Evolutionary conservation across 2,888 invertebrate genomes (phyloP), one percentile per base, ranked within the genome.

Genomic region (Epirrhoe alternata): DNA sequence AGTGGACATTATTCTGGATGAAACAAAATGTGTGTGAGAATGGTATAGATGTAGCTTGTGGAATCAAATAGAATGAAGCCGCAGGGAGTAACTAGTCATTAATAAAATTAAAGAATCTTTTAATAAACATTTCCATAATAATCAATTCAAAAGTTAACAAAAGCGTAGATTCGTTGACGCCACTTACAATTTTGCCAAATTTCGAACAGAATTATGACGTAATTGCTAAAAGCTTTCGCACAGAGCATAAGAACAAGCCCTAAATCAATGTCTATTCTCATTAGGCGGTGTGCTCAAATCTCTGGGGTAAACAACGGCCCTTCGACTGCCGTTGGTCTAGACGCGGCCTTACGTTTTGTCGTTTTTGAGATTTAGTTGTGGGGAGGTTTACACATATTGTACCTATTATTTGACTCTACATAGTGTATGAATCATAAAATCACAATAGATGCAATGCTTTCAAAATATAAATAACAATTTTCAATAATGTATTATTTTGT

Each of bases 211-310:
- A 80, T 83, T 82, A 83, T 82, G 82, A 83, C 81, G 78, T 80
- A 82, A 82, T 81, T 77, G 77, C 83, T 82, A 82, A 82, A 82
- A 82, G 82, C 82, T 83, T 83, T 82, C 73, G 63, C 35, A 58
- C 64, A 61, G 57, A 73, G 68, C 74, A 68, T 72, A 72, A 71
- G 71, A 70, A 74, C 71, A 74, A 67, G 72, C 75, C 75, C 79
- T 84, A 83, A 84, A 85, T 85, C 84, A 85, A 81, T 74, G 83
- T 83, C 85, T 69, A 68, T 71, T 77, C 80, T 83, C 81, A 83
- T 85, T 85, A 85, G 79, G 79, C 72, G 66, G 74, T 75, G 75
- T 74, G 74, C 71, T 73, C 74, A 75, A 73, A 78, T 73, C 71
- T 78, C 77, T 71, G 73, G 76, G 77, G 81, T 78, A 83, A 83